phyloP scores from a whole-genome alignment of 2,797 vertebrate species.

The Pangasius djambal region DNA sequence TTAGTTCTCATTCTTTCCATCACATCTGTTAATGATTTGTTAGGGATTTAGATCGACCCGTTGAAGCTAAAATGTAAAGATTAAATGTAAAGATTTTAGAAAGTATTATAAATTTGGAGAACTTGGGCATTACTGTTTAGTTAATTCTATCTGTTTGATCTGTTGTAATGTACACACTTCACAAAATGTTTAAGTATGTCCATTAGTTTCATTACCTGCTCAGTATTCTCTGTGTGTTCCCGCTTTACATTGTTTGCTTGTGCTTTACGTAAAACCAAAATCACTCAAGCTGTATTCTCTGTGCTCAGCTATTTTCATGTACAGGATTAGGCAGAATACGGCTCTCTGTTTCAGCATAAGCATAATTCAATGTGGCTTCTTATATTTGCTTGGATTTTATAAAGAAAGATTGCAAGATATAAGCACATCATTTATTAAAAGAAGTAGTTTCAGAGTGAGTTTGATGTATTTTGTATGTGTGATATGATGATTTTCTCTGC shows the following conservation, averaged over 20 bases:
- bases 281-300: neutral
- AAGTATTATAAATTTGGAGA: too few species aligned
- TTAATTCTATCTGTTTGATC: neutral
- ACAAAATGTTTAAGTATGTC: neutral
- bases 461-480: neutral
- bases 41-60: too few species aligned
- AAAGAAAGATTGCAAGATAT: neutral
- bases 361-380: neutral
- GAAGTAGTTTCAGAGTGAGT: neutral
- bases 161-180: neutral
- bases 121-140: neutral
- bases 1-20: too few species aligned
- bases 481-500: neutral
- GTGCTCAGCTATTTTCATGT: conserved; percentile 13
- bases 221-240: conserved; percentile 11
- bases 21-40: too few species aligned
- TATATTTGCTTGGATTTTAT: conserved; percentile 8
- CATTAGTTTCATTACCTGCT: neutral
- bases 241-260: neutral
- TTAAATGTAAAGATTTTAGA: too few species aligned
- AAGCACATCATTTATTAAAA: neutral
- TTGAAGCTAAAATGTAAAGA: too few species aligned
- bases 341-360: neutral
- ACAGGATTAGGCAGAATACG: neutral
- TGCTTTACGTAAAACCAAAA: neutral